Conservation (phyloP, 2,797 vertebrate genomes). For the Sebastiscus albofasciatus region DNA sequence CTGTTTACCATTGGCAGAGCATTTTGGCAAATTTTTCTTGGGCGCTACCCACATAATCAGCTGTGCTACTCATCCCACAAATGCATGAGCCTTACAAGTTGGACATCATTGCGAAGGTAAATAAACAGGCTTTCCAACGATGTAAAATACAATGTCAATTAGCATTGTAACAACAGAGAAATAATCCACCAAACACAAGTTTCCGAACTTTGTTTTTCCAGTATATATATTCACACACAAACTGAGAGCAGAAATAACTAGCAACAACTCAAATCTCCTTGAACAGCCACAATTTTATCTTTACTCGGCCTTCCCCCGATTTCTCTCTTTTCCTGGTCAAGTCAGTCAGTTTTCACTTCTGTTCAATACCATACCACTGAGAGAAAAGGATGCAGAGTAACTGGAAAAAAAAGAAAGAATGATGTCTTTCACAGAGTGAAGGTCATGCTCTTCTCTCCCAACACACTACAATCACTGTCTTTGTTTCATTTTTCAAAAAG, state of each 20-base stretch:
- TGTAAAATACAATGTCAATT: too few relatives aligned
- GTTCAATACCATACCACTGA: background rate
- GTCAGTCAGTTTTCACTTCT: background rate
- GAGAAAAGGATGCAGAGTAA: background rate
- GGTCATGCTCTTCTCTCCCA: slow-evolving; percentile 19
- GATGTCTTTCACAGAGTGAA: slow-evolving; percentile 25
- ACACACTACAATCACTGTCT: slow-evolving; percentile 2
- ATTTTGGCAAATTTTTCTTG: too few relatives aligned
- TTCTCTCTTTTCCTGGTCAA: background rate
- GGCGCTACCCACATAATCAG: too few relatives aligned
- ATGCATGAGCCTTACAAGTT: too few relatives aligned
- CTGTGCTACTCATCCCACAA: too few relatives aligned
- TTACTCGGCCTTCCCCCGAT: background rate
- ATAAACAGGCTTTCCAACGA: too few relatives aligned
- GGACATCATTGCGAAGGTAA: too few relatives aligned
- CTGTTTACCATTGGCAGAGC: too few relatives aligned
- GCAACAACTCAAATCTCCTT: background rate
- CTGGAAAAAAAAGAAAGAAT: background rate
- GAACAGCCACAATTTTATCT: background rate
- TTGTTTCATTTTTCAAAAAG: slow-evolving; percentile 48
- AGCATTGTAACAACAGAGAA: too few relatives aligned
- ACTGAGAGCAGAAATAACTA: background rate
- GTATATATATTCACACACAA: background rate
- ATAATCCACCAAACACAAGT: too few relatives aligned
- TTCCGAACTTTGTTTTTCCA: too few relatives aligned